These are phyloP conservation scores for Andrena dorsata DNA, from an alignment of 2,888 invertebrate genomes.

Conservation along the genomic window DNA sequence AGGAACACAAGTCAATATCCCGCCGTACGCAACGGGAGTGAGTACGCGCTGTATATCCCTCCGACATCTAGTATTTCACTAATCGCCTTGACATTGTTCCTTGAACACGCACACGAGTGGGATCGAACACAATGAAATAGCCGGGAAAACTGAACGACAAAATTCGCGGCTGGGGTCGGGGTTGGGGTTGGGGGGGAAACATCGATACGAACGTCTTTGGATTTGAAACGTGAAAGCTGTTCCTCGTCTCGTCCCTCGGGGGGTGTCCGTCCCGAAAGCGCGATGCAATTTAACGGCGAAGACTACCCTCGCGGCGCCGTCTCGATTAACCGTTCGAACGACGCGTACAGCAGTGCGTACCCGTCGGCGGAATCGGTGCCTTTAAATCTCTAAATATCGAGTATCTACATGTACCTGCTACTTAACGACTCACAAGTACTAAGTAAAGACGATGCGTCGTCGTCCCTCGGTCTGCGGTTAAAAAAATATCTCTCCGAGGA, in stretches of 20 bases:
- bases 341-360: slow-evolving; percentile 18
- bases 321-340: slow-evolving; percentile 37
- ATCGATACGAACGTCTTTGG: slow-evolving; percentile 43
- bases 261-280: slow-evolving; percentile 17
- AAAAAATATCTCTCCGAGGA: slow-evolving; percentile 67
- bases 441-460: slow-evolving; percentile 33
- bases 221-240: slow-evolving; percentile 64
- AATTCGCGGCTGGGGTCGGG: slow-evolving; percentile 30
- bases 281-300: slow-evolving; percentile 32
- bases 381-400: slow-evolving; percentile 40
- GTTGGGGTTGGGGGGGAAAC: background rate
- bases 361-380: slow-evolving; percentile 17
- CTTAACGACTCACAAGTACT: slow-evolving; percentile 47
- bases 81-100: slow-evolving; percentile 61
- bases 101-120: slow-evolving; percentile 70
- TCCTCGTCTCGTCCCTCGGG: slow-evolving; percentile 52
- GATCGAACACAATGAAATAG: slow-evolving; percentile 69
- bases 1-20: slow-evolving; percentile 63
- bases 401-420: slow-evolving; percentile 48
- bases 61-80: slow-evolving; percentile 32
- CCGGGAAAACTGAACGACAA: slow-evolving; percentile 38
- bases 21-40: slow-evolving; percentile 44
- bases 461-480: slow-evolving; percentile 49
- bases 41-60: slow-evolving; percentile 40
- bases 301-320: slow-evolving; percentile 32